A percentile compares a stretch with the other conserved stretches of the same genome.
These are phyloP conservation scores for Tapera naevia DNA, from an alignment of 2,797 vertebrate genomes.

Conservation along the genomic window DNA sequence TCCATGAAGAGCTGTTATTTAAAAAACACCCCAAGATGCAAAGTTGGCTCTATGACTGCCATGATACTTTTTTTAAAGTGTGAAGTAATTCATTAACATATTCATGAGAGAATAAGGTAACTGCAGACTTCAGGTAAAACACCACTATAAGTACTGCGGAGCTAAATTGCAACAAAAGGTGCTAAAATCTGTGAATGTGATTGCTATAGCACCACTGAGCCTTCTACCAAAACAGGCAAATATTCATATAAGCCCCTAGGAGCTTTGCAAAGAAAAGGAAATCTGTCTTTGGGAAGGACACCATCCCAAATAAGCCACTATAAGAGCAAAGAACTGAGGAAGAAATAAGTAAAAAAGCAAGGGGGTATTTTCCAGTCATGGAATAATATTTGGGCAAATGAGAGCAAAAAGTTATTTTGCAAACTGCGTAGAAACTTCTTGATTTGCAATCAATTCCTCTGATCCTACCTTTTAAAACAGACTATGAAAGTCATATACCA, in stretches of 20 bases:
- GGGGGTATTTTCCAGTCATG: not conserved
- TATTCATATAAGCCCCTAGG: not conserved
- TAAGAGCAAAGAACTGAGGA: not conserved
- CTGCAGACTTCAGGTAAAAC: constrained; percentile 42
- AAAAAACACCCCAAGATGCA: constrained; percentile 36
- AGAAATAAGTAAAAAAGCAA: not conserved
- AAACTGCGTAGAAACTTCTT: not conserved
- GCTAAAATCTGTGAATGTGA: not conserved
- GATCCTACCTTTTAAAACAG: not conserved
- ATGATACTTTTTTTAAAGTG: not conserved
- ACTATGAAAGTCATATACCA: not conserved
- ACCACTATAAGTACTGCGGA: not conserved
- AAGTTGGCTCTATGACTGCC: constrained; percentile 34
- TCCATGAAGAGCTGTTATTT: constrained; percentile 57
- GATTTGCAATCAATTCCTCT: not conserved
- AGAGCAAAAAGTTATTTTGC: not conserved
- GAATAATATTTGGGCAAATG: not conserved
- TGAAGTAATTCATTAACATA: constrained; percentile 63
- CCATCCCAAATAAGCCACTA: not conserved
- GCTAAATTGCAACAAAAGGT: constrained; percentile 13
- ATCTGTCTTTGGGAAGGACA: not conserved
- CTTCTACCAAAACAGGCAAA: not conserved
- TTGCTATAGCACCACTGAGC: not conserved
- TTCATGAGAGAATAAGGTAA: constrained; percentile 43
- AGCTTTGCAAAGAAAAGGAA: not conserved